Evolutionary conservation across 2,113 vertebrate genomes (phyloP).

Genomic region (Anthoscopus minutus): DNA sequence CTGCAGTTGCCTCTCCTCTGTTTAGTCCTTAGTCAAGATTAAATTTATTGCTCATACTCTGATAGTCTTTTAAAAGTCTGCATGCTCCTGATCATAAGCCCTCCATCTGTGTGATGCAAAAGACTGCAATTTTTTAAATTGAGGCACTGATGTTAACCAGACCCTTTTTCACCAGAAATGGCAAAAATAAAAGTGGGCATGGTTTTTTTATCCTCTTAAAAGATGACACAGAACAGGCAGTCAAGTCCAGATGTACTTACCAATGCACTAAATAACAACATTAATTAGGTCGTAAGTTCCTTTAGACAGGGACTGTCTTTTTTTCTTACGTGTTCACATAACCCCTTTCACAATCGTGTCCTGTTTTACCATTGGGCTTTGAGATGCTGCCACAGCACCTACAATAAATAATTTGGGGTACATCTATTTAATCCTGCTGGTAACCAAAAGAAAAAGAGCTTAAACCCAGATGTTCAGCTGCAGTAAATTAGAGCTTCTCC

Average conservation of each 20-base stretch:
- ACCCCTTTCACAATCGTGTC: background rate
- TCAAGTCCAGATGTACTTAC: background rate
- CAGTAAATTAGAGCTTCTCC: background rate
- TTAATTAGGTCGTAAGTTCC: background rate
- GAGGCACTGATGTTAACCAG: background rate
- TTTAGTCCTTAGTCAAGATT: conserved; percentile 33
- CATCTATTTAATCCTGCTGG: background rate
- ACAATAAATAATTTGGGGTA: background rate
- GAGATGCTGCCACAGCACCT: background rate
- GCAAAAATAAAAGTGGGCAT: background rate
- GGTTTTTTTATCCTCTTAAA: background rate
- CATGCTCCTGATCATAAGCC: background rate
- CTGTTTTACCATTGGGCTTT: background rate
- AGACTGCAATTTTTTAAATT: background rate
- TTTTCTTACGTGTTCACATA: background rate
- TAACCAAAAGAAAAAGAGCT: conserved; percentile 8
- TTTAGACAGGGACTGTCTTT: background rate
- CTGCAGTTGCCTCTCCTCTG: background rate
- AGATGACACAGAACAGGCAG: background rate
- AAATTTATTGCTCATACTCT: background rate
- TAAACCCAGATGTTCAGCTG: background rate
- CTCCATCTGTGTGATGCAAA: background rate
- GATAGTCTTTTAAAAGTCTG: conserved; percentile 15
- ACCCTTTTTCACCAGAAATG: background rate
- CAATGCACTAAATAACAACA: background rate